phyloP scores from a whole-genome alignment of 1,140 invertebrate genomes.

The Eumaeus atala region DNA sequence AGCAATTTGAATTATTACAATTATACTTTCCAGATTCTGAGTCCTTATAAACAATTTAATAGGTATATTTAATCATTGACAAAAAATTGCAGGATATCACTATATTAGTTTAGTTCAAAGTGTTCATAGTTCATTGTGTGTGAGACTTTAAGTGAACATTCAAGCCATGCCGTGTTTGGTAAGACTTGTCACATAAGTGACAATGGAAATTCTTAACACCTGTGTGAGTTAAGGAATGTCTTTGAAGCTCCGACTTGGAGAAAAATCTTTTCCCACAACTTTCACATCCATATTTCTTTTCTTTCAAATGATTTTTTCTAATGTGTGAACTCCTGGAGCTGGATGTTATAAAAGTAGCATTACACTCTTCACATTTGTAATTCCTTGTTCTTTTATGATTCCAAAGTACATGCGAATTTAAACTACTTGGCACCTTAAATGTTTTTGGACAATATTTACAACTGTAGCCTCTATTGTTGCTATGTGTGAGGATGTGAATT shows the following conservation, averaged over 20 bases:
- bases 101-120: conserved; percentile 15
- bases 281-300: conserved; percentile 66
- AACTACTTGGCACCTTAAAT: conserved; percentile 64
- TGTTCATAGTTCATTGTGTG: conserved; percentile 28
- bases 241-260: conserved; percentile 59
- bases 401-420: conserved; percentile 66
- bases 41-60: too few relatives aligned
- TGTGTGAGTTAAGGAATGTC: conserved; percentile 63
- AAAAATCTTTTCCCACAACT: conserved; percentile 65
- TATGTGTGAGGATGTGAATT: conserved; percentile 66
- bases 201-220: conserved; percentile 68
- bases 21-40: background rate
- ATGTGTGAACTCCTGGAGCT: conserved; percentile 64
- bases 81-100: too few relatives aligned
- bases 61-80: too few relatives aligned
- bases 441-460: conserved; percentile 69
- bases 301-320: conserved; percentile 65
- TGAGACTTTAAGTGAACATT: conserved; percentile 68
- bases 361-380: conserved; percentile 65
- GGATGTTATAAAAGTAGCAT: conserved; percentile 63
- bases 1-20: background rate
- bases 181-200: conserved; percentile 66
- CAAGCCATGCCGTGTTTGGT: conserved; percentile 65
- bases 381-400: conserved; percentile 66
- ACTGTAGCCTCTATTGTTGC: conserved; percentile 51